These are phyloP conservation scores for Philereme vetulata DNA, from an alignment of 2,888 invertebrate species.

Conservation along the genomic window DNA sequence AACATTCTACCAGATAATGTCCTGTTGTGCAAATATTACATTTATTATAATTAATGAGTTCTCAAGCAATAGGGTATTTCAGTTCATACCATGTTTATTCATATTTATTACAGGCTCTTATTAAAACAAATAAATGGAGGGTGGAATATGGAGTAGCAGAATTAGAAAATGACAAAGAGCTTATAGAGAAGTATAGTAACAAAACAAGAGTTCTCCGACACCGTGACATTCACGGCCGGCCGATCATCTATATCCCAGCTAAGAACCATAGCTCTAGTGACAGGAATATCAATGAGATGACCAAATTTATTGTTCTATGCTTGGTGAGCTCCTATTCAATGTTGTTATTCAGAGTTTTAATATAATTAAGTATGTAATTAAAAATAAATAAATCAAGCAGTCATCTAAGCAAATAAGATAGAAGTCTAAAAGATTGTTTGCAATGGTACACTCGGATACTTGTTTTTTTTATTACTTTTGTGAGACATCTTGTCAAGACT, in stretches of 20 bases:
- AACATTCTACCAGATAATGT: too few relatives aligned
- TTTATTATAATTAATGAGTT: too few relatives aligned
- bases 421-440: too few relatives aligned
- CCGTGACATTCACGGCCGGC: constrained; percentile 88
- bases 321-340: constrained; percentile 75
- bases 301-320: constrained; percentile 90
- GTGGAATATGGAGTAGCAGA: constrained; percentile 87
- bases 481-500: too few relatives aligned
- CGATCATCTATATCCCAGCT: constrained; percentile 91
- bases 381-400: too few relatives aligned
- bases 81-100: neutral
- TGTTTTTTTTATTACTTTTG: too few relatives aligned
- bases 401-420: too few relatives aligned
- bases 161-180: constrained; percentile 79
- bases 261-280: constrained; percentile 89
- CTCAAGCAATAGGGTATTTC: too few relatives aligned
- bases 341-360: too few relatives aligned
- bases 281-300: constrained; percentile 89
- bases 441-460: too few relatives aligned
- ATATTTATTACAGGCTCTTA: constrained; percentile 84
- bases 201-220: constrained; percentile 89
- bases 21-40: too few relatives aligned
- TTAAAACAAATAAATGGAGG: constrained; percentile 92
- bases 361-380: too few relatives aligned
- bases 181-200: constrained; percentile 83